Evolutionary conservation across 2,888 invertebrate genomes (phyloP).

Genomic region (Toxonevra muliebris): DNA sequence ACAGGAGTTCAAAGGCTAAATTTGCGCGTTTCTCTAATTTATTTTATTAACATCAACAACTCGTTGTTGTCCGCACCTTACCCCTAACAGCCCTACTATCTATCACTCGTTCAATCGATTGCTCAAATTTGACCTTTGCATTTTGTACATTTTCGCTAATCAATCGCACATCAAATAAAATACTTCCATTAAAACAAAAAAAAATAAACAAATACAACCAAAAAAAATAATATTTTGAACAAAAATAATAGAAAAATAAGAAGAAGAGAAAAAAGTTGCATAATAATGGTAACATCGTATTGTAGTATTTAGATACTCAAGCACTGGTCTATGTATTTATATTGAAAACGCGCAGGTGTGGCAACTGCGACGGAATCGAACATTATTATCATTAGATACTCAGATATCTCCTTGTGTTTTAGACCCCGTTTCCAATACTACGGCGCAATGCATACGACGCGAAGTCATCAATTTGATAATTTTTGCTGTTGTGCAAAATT

Average conservation of each 20-base stretch:
- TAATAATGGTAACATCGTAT: slow-evolving; percentile 12
- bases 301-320: not conserved
- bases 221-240: not conserved
- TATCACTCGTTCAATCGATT: no score
- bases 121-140: slow-evolving; percentile 6
- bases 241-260: not conserved
- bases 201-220: not conserved
- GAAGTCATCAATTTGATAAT: not conserved
- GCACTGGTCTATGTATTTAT: not conserved
- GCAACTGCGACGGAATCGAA: not conserved
- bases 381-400: not conserved
- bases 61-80: not conserved
- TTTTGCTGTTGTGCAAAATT: not conserved
- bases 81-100: no score
- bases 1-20: slow-evolving; percentile 15
- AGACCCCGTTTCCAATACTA: not conserved
- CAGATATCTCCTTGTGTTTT: not conserved
- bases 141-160: slow-evolving; percentile 10
- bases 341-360: slow-evolving; percentile 4
- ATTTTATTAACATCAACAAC: not conserved
- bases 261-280: not conserved
- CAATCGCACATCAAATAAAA: slow-evolving; percentile 17
- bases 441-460: not conserved
- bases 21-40: slow-evolving; percentile 11
- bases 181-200: not conserved